A percentile compares a stretch with the other conserved stretches of the same genome.
Evolutionary conservation across 1,140 invertebrate species (phyloP).

Genomic region (Samia ricini): DNA sequence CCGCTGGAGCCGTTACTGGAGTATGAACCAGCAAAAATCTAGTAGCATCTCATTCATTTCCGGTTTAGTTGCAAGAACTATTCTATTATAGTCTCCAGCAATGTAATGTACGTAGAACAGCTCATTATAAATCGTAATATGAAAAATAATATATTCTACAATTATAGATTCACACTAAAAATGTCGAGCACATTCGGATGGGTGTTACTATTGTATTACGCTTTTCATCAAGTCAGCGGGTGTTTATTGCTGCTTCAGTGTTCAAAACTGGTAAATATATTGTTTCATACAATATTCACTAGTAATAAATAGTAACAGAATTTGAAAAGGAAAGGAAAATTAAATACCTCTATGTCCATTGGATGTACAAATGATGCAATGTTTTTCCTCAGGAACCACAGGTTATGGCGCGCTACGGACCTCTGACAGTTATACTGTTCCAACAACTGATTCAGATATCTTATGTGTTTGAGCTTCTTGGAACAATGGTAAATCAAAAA

Average conservation of each 20-base stretch:
- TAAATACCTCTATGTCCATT: neutral
- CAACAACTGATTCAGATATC: constrained; percentile 33
- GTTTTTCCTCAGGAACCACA: constrained; percentile 17
- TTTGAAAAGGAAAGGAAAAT: neutral
- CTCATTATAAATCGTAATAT: neutral
- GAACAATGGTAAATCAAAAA: constrained; percentile 14
- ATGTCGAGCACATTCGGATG: constrained; percentile 15
- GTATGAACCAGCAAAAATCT: no score
- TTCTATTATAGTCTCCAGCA: no score
- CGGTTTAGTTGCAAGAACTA: no score
- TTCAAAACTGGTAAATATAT: constrained; percentile 24
- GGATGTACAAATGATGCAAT: no score
- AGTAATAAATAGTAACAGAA: neutral
- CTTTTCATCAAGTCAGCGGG: constrained; percentile 12
- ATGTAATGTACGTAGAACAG: neutral
- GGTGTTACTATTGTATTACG: constrained; percentile 1
- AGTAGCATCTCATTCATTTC: no score
- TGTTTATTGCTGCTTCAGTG: constrained; percentile 14
- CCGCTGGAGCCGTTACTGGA: no score
- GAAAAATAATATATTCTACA: neutral
- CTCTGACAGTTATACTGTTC: constrained; percentile 24
- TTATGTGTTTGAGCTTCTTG: constrained; percentile 32
- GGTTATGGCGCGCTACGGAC: constrained; percentile 25
- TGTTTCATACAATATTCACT: neutral
- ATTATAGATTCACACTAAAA: constrained; percentile 3